These are phyloP conservation scores for Ptychoptera contaminata DNA, from an alignment of 2,888 invertebrate species.

Conservation along the genomic window DNA sequence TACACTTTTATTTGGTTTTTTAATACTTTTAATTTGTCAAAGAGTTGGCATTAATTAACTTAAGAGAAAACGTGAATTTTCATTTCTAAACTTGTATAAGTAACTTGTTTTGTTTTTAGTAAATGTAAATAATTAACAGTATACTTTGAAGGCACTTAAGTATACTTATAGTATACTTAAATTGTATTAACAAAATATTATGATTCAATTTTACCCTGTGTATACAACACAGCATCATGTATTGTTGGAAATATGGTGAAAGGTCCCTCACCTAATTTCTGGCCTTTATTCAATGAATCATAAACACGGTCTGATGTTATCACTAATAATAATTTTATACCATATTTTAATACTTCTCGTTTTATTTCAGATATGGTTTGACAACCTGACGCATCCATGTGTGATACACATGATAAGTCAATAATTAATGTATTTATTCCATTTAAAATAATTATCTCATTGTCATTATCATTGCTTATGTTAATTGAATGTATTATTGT, in stretches of 20 bases:
- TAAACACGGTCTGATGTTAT: constrained; percentile 35
- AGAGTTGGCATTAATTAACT: too few relatives aligned
- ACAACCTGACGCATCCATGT: constrained; percentile 49
- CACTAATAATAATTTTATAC: constrained; percentile 38
- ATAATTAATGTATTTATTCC: constrained; percentile 31
- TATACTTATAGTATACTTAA: too few relatives aligned
- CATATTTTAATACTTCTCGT: constrained; percentile 35
- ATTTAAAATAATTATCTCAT: constrained; percentile 7
- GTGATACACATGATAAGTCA: constrained; percentile 45
- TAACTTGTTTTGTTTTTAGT: too few relatives aligned
- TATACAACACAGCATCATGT: constrained; percentile 43
- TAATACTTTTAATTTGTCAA: too few relatives aligned
- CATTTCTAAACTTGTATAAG: too few relatives aligned
- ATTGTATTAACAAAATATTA: too few relatives aligned
- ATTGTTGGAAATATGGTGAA: constrained; percentile 42
- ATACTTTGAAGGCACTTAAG: too few relatives aligned
- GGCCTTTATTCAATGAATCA: constrained; percentile 22
- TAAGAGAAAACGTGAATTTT: too few relatives aligned
- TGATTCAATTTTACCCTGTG: constrained; percentile 9
- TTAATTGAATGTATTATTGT: constrained; percentile 16
- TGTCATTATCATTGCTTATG: constrained; percentile 1
- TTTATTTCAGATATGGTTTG: constrained; percentile 34
- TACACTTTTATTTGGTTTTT: too few relatives aligned
- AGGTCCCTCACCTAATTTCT: constrained; percentile 25
- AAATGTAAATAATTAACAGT: too few relatives aligned